These are phyloP conservation scores for Poeciliopsis gracilis DNA, from an alignment of 2,797 vertebrate genomes.

Conservation along the genomic window DNA sequence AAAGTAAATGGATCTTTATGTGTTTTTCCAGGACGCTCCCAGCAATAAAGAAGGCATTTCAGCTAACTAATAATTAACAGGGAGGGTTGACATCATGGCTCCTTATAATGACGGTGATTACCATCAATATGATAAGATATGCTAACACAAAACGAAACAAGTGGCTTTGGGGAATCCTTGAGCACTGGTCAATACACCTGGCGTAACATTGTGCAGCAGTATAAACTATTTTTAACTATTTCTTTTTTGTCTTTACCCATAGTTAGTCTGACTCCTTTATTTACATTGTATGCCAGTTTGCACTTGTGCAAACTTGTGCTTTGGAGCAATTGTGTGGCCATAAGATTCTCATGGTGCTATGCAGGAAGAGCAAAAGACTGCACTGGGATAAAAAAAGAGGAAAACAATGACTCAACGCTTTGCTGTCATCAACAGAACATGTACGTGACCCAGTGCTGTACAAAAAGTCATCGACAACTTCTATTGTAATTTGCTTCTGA, in stretches of 20 bases:
- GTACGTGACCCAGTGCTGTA: background rate
- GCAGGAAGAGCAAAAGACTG: background rate
- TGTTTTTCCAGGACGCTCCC: constrained; percentile 34
- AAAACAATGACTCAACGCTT: background rate
- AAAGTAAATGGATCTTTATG: constrained; percentile 4
- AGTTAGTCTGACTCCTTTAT: background rate
- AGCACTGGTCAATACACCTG: background rate
- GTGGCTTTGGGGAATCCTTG: constrained; percentile 1
- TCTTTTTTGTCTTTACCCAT: background rate
- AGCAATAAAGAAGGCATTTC: constrained; percentile 31
- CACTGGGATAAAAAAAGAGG: background rate
- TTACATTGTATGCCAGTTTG: background rate
- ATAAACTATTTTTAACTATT: background rate
- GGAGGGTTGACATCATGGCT: constrained; percentile 51
- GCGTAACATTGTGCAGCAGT: background rate
- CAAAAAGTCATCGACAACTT: background rate
- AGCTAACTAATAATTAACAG: constrained; percentile 58
- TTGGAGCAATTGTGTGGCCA: background rate
- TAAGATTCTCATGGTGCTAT: background rate
- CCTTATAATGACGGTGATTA: constrained; percentile 43
- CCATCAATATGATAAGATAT: constrained; percentile 26
- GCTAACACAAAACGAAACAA: constrained; percentile 19
- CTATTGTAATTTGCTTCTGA: background rate
- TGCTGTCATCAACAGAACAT: background rate
- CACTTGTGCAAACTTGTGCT: background rate